A percentile compares a stretch with the other conserved stretches of the same genome.
Evolutionary conservation across 2,113 vertebrate genomes (phyloP).

Genomic region (Puffinus mauretanicus): DNA sequence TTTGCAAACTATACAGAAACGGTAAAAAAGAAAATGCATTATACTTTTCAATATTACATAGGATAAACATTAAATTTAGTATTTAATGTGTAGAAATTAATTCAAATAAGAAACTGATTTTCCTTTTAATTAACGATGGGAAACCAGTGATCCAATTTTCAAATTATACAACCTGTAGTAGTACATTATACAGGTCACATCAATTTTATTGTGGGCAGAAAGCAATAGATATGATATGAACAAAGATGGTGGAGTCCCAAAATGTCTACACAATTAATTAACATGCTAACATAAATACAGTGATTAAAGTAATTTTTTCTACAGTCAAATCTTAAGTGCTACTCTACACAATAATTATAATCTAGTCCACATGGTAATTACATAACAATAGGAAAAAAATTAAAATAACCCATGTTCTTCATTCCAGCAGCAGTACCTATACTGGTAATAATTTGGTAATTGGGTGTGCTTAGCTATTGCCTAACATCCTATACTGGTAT

Average conservation of each 20-base stretch:
- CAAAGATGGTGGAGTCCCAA: conserved; percentile 62
- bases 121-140: conserved; percentile 49
- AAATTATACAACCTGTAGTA: conserved; percentile 56
- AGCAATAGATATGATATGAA: conserved; percentile 64
- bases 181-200: conserved; percentile 37
- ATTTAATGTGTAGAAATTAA: conserved; percentile 66
- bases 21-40: conserved; percentile 87
- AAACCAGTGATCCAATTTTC: conserved; percentile 55
- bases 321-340: conserved; percentile 76
- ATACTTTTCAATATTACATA: conserved; percentile 76
- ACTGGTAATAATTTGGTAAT: conserved; percentile 72
- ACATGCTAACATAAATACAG: conserved; percentile 83
- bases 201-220: conserved; percentile 63
- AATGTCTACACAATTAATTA: conserved; percentile 75
- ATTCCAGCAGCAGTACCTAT: conserved; percentile 75
- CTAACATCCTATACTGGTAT: conserved; percentile 72
- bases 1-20: conserved; percentile 97
- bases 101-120: conserved; percentile 59
- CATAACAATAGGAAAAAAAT: conserved; percentile 72
- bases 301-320: conserved; percentile 75
- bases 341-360: conserved; percentile 77
- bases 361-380: conserved; percentile 74
- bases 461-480: conserved; percentile 72
- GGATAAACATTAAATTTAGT: conserved; percentile 72
- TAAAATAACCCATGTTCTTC: conserved; percentile 71